Evolutionary conservation across 2,888 invertebrate species (phyloP), one percentile per base, ranked within the genome.

Genomic region (Zaprionus bogoriensis): DNA sequence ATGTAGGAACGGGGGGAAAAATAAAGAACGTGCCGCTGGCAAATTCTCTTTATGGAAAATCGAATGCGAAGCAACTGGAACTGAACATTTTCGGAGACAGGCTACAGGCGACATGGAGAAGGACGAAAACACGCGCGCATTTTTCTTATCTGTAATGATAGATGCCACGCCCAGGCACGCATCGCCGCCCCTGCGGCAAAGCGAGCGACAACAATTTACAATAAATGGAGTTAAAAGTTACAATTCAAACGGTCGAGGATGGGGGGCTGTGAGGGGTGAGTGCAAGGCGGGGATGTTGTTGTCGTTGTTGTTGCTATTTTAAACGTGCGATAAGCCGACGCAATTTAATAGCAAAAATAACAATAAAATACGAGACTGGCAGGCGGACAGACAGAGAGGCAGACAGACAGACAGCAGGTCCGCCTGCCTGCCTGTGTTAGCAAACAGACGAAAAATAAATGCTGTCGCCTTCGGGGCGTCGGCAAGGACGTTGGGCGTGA

Each of bases 161-260:
- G 86, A 83, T 86, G 71, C 81, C 83, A 86, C 81, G 74, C 83
- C 77, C 60, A 79, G 59, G 50, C 39, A 69, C 64, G 70, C 71
- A 64, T 19, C 42, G 59, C 23, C 39, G 22, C 53, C 54, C 59
- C 67, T 54, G 51, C 47, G 71, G 71, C 71, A 75, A 62, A 20
- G 58, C 38, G 55, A 68, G 74, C 84, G 77, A 67, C 80, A 80
- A 84, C 85, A 87, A 85, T 82, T 82, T 76, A 82, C 85, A 87
- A 87, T 82, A 87, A 82, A 87, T 82, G 82, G 85, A 82, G 82
- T 87, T 82, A 87, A 87, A 87, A 85, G 85, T 87, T 84, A 79
- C 79, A 82, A 87, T 82, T 85, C 87, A 78, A 82, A 81, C 44
- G 66, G 52, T 1, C 12, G 5, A 7, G 7, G 38, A 17, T 42